A percentile compares a stretch with the other conserved stretches of the same genome.
Evolutionary conservation across 2,888 invertebrate species (phyloP).

Genomic region (Electrophaes corylata): DNA sequence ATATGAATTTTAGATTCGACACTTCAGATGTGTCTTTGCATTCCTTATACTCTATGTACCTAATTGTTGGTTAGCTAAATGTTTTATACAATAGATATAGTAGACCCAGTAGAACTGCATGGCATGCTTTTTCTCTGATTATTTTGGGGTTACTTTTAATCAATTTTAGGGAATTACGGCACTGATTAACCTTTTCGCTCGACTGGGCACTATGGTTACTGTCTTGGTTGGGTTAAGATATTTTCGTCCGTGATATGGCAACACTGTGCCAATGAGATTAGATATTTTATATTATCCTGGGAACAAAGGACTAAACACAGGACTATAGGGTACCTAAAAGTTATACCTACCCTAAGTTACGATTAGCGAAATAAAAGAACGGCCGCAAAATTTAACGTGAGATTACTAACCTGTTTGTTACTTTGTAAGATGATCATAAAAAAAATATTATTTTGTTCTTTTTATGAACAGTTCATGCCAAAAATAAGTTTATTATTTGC

Average conservation of each 20-base stretch:
- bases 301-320: conserved; percentile 34
- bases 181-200: background rate
- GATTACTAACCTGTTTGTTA: background rate
- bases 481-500: conserved; percentile 35
- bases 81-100: no score
- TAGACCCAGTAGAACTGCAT: background rate
- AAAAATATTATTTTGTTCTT: background rate
- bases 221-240: background rate
- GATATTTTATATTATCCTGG: conserved; percentile 13
- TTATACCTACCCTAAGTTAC: conserved; percentile 23
- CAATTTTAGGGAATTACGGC: background rate
- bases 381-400: conserved; percentile 1
- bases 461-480: conserved; percentile 19
- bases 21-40: background rate
- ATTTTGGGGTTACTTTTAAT: background rate
- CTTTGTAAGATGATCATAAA: background rate
- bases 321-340: conserved; percentile 35
- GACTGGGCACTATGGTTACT: background rate
- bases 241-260: background rate
- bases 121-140: background rate
- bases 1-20: background rate
- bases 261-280: background rate
- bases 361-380: conserved; percentile 6
- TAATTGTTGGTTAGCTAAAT: background rate
- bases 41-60: background rate